Conservation (phyloP, 2,113 vertebrate species). For the Toxostoma redivivum region DNA sequence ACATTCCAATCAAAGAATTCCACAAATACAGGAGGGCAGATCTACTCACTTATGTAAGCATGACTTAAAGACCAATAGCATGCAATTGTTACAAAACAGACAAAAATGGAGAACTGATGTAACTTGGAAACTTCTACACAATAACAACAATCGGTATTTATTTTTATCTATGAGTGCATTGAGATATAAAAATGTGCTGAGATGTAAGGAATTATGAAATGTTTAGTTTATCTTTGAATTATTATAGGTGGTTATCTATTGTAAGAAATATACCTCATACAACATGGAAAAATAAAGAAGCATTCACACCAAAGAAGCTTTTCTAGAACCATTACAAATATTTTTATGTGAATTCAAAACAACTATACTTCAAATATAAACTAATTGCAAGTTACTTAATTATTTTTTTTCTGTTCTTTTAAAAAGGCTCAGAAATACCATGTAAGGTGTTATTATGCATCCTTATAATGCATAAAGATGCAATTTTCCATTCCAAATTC, state of each 20-base stretch:
- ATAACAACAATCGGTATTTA: neutral
- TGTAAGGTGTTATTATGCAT: neutral
- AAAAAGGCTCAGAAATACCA: neutral
- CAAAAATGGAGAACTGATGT: neutral
- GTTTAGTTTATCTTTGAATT: slow-evolving; percentile 16
- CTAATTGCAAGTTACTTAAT: neutral
- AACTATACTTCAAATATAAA: neutral
- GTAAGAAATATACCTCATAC: neutral
- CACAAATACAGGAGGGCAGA: neutral
- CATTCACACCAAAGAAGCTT: neutral
- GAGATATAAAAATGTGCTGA: neutral
- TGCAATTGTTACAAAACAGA: slow-evolving; percentile 53
- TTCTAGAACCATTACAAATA: neutral
- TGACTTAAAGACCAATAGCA: slow-evolving; percentile 27
- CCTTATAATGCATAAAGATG: neutral
- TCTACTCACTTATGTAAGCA: neutral
- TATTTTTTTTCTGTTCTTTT: neutral
- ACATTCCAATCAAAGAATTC: neutral
- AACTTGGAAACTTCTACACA: neutral
- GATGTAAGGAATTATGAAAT: neutral
- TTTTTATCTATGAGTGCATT: neutral
- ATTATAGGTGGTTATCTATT: neutral
- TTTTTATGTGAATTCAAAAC: neutral
- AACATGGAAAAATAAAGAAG: slow-evolving; percentile 13
- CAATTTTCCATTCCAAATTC: neutral